Evolutionary conservation across 2,797 vertebrate genomes (phyloP), one percentile per base, ranked within the genome.

Genomic region (Brachyalestes nurse): DNA sequence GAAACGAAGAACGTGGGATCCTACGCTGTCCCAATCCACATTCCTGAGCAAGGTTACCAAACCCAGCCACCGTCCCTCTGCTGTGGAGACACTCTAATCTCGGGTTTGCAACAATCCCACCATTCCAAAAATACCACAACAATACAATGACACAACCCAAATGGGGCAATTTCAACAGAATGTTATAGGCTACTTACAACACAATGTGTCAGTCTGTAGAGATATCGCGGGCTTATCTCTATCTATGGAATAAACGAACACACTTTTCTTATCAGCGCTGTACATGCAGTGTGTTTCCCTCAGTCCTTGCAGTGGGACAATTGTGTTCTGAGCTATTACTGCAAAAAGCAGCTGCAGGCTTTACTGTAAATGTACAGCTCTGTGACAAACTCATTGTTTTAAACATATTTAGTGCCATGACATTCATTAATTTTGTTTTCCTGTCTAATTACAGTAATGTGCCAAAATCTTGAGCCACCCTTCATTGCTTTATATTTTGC

Each of bases 31-130:
- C 92, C 92, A 92, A 92, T 92, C 89, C 90, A 92, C 93, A 94
- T 95, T 93, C 92, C 91, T 89, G 83, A 76, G 85, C 91, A 88
- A 91, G 92, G 91, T 93, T 93, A 90, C 91, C 88, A 93, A 93
- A 92, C 86, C 89, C 77, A 62, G 76, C 25, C 86, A 89, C 90
- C 40, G 79, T 62, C 77, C 62, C 28, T 84, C 58, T 51, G 65
- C 74, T 72, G 64, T 57, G 82, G 78, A 84, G 80, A 82, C 79
- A 65, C 73, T 81, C 73, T 77, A 88, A 87, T 91, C 90, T 88
- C 21, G 2, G 78, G 82, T 81, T 88, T 69, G 86, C 77, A 88
- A 85, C 66, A 86, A 89, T 85, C 66, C 25, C 21, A 45, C 77
- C 72, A 77, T 75, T 55, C 81, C 78, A 75, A 17, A 60, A 75